Percentiles rank a stretch among this genome's conserved stretches.
Conservation (phyloP, 2,888 invertebrate genomes). For the Drosophila crucigera region DNA sequence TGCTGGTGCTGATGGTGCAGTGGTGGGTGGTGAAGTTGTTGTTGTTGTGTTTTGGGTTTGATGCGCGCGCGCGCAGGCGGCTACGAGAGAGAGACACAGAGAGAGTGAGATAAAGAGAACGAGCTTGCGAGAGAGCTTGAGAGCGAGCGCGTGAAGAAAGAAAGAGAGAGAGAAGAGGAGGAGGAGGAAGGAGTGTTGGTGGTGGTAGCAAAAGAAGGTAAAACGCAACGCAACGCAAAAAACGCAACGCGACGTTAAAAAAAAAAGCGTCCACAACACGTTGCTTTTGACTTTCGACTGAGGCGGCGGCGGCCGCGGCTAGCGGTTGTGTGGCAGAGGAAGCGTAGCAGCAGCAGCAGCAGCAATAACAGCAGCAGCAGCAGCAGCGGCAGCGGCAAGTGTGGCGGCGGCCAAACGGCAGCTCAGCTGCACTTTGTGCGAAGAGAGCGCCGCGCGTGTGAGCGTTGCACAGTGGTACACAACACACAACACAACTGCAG, state of each 20-base stretch:
- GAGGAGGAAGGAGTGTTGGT: constrained; percentile 35
- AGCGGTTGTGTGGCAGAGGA: constrained; percentile 77
- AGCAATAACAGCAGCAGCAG: constrained; percentile 45
- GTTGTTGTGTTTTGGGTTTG: constrained; percentile 25
- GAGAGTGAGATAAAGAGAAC: constrained; percentile 35
- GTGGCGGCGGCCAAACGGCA: constrained; percentile 75
- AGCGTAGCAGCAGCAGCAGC: constrained; percentile 69
- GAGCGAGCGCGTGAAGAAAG: constrained; percentile 10
- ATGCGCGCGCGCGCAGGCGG: constrained; percentile 59
- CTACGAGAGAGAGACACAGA: constrained; percentile 44
- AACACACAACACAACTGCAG: constrained; percentile 6
- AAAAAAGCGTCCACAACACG: constrained; percentile 81
- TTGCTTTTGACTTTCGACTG: constrained; percentile 81
- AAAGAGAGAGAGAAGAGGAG: constrained; percentile 18
- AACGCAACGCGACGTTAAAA: constrained; percentile 80
- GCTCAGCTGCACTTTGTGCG: constrained; percentile 81
- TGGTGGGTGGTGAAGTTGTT: constrained; percentile 35
- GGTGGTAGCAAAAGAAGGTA: constrained; percentile 61
- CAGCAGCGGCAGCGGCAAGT: constrained; percentile 71
- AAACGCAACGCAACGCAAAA: constrained; percentile 76
- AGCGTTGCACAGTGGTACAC: constrained; percentile 53
- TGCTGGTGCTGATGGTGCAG: constrained; percentile 27
- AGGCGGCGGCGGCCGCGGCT: constrained; percentile 75
- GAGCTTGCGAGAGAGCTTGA: constrained; percentile 27
- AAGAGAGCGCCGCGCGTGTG: constrained; percentile 64